Conservation (phyloP, 2,888 invertebrate genomes). For the Macaria notata region DNA sequence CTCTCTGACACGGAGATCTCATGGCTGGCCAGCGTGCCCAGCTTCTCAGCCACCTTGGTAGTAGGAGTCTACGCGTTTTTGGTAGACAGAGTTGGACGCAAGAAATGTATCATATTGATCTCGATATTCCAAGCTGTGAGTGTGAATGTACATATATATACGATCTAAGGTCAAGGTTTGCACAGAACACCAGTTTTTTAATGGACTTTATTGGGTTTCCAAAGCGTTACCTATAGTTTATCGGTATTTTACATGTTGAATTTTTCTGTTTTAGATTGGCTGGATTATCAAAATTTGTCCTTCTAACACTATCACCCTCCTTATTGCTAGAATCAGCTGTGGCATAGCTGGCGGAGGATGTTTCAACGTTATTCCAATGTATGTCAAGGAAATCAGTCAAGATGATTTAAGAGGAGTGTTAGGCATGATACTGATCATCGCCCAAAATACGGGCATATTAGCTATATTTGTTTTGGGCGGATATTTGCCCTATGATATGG, state of each 20-base stretch:
- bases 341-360: constrained; percentile 52
- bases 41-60: constrained; percentile 12
- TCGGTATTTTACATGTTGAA: no score
- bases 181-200: no score
- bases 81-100: constrained; percentile 21
- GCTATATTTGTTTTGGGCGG: constrained; percentile 51
- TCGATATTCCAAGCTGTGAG: constrained; percentile 23
- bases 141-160: background rate
- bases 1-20: constrained; percentile 54
- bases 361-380: constrained; percentile 53
- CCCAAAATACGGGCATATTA: constrained; percentile 49
- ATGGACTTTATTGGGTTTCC: no score
- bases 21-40: constrained; percentile 56
- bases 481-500: constrained; percentile 47
- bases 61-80: constrained; percentile 15
- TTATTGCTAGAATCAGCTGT: constrained; percentile 46
- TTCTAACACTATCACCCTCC: constrained; percentile 36
- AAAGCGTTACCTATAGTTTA: no score
- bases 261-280: constrained; percentile 33
- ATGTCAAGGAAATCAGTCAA: constrained; percentile 57
- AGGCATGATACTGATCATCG: constrained; percentile 41
- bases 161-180: no score
- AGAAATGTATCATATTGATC: constrained; percentile 17
- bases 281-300: constrained; percentile 47
- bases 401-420: constrained; percentile 51